phyloP scores from a whole-genome alignment of 2,113 vertebrate species.

The Electrona antarctica region DNA sequence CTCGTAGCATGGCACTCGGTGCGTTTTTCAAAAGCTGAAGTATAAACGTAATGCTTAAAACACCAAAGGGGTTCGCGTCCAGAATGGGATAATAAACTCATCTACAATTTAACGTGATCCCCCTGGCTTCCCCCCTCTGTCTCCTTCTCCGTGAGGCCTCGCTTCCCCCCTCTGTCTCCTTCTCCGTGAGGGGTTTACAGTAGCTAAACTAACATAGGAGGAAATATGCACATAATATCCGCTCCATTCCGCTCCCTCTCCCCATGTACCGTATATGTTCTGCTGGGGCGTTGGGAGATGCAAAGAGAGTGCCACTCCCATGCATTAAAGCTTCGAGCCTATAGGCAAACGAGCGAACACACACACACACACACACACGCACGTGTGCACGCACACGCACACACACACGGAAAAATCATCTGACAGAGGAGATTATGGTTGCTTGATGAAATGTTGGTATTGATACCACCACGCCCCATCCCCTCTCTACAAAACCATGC shows the following conservation, averaged over 20 bases:
- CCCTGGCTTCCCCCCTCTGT: too few species aligned
- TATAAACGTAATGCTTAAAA: too few species aligned
- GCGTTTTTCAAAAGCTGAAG: too few species aligned
- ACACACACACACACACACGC: neutral
- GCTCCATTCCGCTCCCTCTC: neutral
- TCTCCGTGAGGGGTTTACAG: neutral
- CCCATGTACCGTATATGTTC: neutral
- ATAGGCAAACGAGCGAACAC: neutral
- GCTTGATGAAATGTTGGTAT: constrained; percentile 29
- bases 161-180: neutral
- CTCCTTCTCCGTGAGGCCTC: neutral
- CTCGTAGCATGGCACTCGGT: too few species aligned
- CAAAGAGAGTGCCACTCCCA: neutral
- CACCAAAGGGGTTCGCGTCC: too few species aligned
- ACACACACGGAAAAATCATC: constrained; percentile 1
- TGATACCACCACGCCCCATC: constrained; percentile 2
- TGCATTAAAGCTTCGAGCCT: neutral
- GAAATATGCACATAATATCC: neutral
- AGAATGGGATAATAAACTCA: too few species aligned
- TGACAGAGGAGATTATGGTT: constrained; percentile 10
- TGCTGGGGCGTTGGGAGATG: neutral
- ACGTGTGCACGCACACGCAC: neutral
- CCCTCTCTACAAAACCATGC: constrained; percentile 22
- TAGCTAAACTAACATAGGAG: neutral
- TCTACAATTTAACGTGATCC: too few species aligned